Evolutionary conservation across 1,140 invertebrate species (phyloP), one percentile per base, ranked within the genome.

Genomic region (Dendroctonus valens): DNA sequence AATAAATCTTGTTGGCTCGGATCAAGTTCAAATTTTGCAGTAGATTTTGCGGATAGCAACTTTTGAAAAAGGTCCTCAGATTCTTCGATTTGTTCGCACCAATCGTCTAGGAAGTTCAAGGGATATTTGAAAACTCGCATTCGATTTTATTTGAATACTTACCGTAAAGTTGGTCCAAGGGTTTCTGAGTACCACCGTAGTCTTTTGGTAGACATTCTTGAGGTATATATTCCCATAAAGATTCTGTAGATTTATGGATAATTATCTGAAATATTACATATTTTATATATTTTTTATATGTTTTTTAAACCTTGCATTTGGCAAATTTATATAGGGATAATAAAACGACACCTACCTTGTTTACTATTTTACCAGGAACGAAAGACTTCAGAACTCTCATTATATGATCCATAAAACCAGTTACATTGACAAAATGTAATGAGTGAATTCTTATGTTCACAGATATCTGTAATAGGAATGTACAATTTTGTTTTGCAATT

Each of bases 131-230:
- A 8, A 55, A 55, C 9, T 46, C 8, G 2, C 8, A 46, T 46
- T 58, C 38, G 40, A 48, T 62, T 48, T 39, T 64, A 50, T 46
- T 58, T 72, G 64, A 26, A 57, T 26, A 52, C 1, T 70, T 67
- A 77, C 78, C 70, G 61, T 74, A 70, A 11, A 79, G 41, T 57
- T 75, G 71, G 8, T 69, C 50, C 6, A 76, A 8, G 4, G 75
- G 68, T 39, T 52, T 59, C 41, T 72, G 71, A 6, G 58, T 68
- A 0, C 79, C 79, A 0, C 76, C 78, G 69, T 75, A 76, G 12
- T 80, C 75, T 14, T 41, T 41, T 11, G 78, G 78, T 6, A 80
- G 60, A 11, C 73, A 69, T 41, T 77, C 72, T 44, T 67, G 67
- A 4, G 72, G 69, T 3, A 79, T 61, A 41, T 67, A 58, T n/a